Conservation (phyloP, 2,113 vertebrate species). For the Xerus inauris region DNA sequence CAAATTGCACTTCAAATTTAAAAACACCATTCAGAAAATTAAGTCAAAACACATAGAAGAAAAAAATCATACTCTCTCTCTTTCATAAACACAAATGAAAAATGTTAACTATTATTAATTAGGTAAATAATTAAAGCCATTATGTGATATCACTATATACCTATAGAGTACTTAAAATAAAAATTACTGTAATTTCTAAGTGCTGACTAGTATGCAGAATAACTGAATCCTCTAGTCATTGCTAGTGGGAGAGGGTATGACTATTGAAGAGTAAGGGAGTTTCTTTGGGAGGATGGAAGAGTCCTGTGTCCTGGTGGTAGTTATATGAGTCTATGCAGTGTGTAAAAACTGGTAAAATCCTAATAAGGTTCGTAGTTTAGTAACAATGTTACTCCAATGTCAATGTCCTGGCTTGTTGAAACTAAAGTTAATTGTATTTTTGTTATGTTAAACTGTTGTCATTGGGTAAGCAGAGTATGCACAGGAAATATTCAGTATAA, state of each 20-base stretch:
- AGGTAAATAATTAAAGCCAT: not conserved
- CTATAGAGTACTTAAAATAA: not conserved
- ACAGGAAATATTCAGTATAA: not conserved
- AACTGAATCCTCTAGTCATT: not conserved
- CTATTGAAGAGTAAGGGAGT: not conserved
- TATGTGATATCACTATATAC: not conserved
- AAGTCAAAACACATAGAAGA: not conserved
- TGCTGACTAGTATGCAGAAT: not conserved
- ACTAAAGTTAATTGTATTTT: not conserved
- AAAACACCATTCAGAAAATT: not conserved
- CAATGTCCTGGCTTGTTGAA: not conserved
- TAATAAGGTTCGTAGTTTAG: not conserved
- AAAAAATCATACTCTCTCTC: not conserved
- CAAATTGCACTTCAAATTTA: not conserved
- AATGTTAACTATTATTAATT: not conserved
- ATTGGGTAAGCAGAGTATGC: not conserved
- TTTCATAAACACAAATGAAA: not conserved
- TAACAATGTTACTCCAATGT: not conserved
- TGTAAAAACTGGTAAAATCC: not conserved
- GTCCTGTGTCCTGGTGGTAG: not conserved
- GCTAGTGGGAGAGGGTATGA: not conserved
- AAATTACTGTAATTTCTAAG: not conserved
- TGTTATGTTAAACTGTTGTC: not conserved
- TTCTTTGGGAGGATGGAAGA: not conserved
- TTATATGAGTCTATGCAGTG: not conserved